Base-by-base conservation (phyloP, 2,888 invertebrate species). In the Hypercompe scribonia region DNA sequence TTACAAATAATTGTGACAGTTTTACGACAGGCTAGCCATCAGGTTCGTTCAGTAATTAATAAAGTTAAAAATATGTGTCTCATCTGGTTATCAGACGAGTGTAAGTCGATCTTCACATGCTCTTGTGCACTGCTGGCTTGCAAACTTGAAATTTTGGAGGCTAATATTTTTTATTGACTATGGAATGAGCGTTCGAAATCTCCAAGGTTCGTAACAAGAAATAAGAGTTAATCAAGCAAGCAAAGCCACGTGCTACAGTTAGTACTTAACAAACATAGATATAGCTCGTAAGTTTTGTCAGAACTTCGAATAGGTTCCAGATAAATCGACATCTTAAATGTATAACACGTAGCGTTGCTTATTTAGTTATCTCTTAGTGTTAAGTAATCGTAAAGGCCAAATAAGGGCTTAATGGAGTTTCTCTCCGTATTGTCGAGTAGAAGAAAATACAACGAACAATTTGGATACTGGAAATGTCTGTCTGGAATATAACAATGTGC, bases 291-390 rank as follows among this genome's bases (percentile, higher is more conserved):
- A 31, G 31, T 58, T 36, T 68, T 10, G 58, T 21, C 21, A 36
- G 24, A 15, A 31, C 42, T 66, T 58, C 36, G 39, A 36, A 36
- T 13, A 13, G 36, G 33, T 31, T 10, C 28, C 34, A 31, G 34
- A 39, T 39, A 68, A 68, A 68, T 39, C 68, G 54, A 31, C 15
- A 58, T 54, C 58, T 68, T 68, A 68, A 58, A 68, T 68, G 68
- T 68, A 68, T 68, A 28, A 58, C 68, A 68, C 68, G 68, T 68
- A 68, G 36, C 28, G 50, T 21, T 11, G n/a, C 33, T 46, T 58
- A 61, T 54, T 58, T 58, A 68, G 39, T 36, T 28, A 68, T 61
- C 50, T 54, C 24, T 33, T 54, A 68, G 21, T 33, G n/a, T 31
- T 54, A 68, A 58, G 54, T 58, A 33, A 31, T 68, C 50, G 33